phyloP scores from a whole-genome alignment of 2,888 invertebrate genomes.

The Epiblema foenella region DNA sequence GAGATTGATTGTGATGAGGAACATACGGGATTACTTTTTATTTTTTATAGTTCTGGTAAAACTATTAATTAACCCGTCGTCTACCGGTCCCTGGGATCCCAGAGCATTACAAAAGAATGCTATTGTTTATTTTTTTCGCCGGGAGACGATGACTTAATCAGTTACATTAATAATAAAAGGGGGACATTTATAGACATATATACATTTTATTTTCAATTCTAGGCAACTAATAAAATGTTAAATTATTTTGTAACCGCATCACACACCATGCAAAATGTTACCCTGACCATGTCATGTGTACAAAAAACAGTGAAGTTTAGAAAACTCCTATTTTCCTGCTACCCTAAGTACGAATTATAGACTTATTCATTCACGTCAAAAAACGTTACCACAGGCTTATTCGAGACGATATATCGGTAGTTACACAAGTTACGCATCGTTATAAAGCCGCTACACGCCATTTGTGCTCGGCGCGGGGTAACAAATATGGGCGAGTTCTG shows the following conservation, averaged over 20 bases:
- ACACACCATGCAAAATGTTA: background rate
- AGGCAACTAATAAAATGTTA: too few relatives aligned
- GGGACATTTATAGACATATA: too few relatives aligned
- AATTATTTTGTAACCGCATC: too few relatives aligned
- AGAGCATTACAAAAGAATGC: too few relatives aligned
- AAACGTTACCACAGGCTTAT: constrained; percentile 30
- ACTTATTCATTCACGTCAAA: constrained; percentile 31
- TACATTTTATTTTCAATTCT: too few relatives aligned
- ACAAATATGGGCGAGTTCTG: constrained; percentile 51
- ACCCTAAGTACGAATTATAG: constrained; percentile 8
- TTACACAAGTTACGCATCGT: constrained; percentile 49
- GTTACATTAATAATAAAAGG: too few relatives aligned
- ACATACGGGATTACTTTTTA: background rate
- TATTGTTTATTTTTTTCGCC: too few relatives aligned
- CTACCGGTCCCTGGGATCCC: too few relatives aligned
- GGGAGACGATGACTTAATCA: too few relatives aligned
- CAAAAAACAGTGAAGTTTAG: background rate
- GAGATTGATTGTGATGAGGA: background rate
- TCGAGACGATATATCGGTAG: constrained; percentile 37
- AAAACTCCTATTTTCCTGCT: background rate
- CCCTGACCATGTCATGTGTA: background rate
- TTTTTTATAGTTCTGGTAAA: background rate
- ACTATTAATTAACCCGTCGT: too few relatives aligned
- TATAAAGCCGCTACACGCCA: constrained; percentile 67
- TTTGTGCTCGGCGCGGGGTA: constrained; percentile 56